Percentiles rank a stretch among this genome's conserved stretches.
Conservation (phyloP, 2,888 invertebrate species). For the Nomada fucata region DNA sequence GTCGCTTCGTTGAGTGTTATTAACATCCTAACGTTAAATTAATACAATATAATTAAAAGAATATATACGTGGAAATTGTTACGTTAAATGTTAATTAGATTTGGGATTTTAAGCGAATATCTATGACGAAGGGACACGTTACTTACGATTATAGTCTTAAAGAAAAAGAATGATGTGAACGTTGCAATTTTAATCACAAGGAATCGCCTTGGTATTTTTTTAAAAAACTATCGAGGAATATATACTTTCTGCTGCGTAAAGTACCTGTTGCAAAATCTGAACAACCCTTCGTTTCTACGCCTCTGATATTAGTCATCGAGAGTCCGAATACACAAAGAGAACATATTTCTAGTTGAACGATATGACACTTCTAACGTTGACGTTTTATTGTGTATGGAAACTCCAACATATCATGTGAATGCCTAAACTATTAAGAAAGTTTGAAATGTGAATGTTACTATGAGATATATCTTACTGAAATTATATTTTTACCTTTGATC, state of each 20-base stretch:
- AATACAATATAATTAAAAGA: slow-evolving; percentile 34
- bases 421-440: slow-evolving; percentile 78
- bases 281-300: slow-evolving; percentile 58
- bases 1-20: slow-evolving; percentile 44
- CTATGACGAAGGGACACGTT: slow-evolving; percentile 2
- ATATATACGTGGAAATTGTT: slow-evolving; percentile 46
- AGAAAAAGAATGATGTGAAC: slow-evolving; percentile 30
- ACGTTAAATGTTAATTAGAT: slow-evolving; percentile 50
- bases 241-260: slow-evolving; percentile 51
- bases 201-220: slow-evolving; percentile 27
- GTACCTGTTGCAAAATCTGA: slow-evolving; percentile 58
- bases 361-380: slow-evolving; percentile 66
- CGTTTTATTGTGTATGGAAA: slow-evolving; percentile 67
- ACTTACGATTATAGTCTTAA: slow-evolving; percentile 10
- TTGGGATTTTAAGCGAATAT: slow-evolving; percentile 16
- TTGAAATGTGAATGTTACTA: slow-evolving; percentile 77
- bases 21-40: slow-evolving; percentile 49
- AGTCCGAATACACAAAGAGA: slow-evolving; percentile 55
- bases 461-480: slow-evolving; percentile 75
- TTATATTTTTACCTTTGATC: slow-evolving; percentile 82
- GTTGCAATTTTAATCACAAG: slow-evolving; percentile 40
- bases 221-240: slow-evolving; percentile 27
- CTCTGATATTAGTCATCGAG: slow-evolving; percentile 56
- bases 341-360: slow-evolving; percentile 57
- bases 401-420: slow-evolving; percentile 77